Conservation (phyloP, 2,888 invertebrate species). For the Dexiosoma caninum region DNA sequence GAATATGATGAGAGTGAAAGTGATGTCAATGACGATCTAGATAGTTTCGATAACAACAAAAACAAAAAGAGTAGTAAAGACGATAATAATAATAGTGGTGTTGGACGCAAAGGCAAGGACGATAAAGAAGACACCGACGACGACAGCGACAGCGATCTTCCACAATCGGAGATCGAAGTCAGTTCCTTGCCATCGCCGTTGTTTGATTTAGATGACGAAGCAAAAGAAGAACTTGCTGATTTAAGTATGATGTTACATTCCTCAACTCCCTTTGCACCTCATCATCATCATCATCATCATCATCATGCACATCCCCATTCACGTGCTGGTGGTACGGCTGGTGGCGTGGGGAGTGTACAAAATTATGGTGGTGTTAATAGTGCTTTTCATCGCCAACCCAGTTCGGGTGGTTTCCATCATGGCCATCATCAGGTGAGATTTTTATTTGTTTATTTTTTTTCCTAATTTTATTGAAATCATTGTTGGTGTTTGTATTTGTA, state of each 20-base stretch:
- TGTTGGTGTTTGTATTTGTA: constrained; percentile 1
- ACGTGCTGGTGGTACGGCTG: constrained; percentile 64
- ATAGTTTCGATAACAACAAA: constrained; percentile 48
- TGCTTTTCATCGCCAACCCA: constrained; percentile 74
- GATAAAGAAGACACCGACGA: constrained; percentile 9
- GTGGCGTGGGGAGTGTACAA: constrained; percentile 67
- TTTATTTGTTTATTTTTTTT: not conserved
- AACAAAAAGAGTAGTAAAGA: constrained; percentile 5
- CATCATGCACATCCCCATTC: constrained; percentile 58
- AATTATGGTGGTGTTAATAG: constrained; percentile 74
- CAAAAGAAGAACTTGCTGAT: constrained; percentile 76
- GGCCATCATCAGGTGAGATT: constrained; percentile 73
- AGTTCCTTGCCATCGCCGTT: constrained; percentile 74
- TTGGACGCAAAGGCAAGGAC: constrained; percentile 49
- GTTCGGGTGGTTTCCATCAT: constrained; percentile 74
- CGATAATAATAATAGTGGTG: not conserved
- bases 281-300: constrained; percentile 69
- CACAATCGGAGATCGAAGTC: constrained; percentile 68
- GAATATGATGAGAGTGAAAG: constrained; percentile 45
- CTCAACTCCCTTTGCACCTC: constrained; percentile 74
- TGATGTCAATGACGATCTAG: constrained; percentile 36
- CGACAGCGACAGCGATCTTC: constrained; percentile 70
- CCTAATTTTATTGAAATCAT: not conserved
- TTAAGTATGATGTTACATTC: constrained; percentile 77
- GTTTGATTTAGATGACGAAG: constrained; percentile 77